These are phyloP conservation scores for Origma solitaria DNA, from an alignment of 2,113 vertebrate species.

Conservation along the genomic window DNA sequence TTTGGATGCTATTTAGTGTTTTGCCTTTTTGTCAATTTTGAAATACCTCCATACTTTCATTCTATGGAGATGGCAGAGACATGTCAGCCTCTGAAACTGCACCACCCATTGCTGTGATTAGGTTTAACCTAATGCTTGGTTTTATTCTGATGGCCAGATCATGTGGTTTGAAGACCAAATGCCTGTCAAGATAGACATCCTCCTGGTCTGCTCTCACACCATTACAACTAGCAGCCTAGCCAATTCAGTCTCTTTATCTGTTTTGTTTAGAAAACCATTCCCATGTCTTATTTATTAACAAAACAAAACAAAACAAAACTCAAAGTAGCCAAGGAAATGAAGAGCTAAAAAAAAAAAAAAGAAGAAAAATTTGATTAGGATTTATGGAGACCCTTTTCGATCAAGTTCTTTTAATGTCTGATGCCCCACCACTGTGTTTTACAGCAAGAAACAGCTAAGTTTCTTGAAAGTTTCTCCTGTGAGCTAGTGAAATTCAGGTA, in stretches of 20 bases:
- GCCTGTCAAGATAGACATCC: not conserved
- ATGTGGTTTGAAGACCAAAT: not conserved
- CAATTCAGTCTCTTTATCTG: not conserved
- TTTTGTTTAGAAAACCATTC: not conserved
- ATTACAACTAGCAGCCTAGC: not conserved
- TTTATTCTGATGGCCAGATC: not conserved
- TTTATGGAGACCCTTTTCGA: not conserved
- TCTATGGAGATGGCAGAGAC: not conserved
- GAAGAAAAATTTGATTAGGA: not conserved
- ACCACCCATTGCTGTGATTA: not conserved
- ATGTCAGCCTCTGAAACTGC: not conserved
- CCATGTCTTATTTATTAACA: not conserved
- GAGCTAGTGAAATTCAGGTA: not conserved
- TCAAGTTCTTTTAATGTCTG: not conserved
- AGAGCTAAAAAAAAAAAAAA: not conserved
- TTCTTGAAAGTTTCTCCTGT: not conserved
- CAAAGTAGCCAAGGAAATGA: not conserved
- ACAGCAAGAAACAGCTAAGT: not conserved
- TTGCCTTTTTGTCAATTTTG: not conserved
- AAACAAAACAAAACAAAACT: not conserved
- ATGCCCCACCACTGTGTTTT: not conserved
- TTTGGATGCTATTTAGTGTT: not conserved
- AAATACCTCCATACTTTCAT: not conserved
- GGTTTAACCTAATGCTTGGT: not conserved
- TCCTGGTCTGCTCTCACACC: not conserved